Conservation (phyloP, 30 jellyfish, hydroid and myxozoan species). For the Mastigias papua region DNA sequence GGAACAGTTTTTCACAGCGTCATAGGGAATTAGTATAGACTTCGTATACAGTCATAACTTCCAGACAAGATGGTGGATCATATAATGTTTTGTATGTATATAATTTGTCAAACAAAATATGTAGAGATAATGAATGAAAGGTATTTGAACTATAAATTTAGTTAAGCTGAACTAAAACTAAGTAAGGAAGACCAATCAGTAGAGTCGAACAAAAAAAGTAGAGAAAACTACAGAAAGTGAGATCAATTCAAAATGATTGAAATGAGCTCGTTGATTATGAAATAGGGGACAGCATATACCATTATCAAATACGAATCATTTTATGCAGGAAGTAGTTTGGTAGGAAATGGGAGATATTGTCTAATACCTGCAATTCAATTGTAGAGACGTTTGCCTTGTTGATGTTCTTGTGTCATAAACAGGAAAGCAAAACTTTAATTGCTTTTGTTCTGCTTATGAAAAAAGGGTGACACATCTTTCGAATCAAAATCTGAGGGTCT, state of each 20-base stretch:
- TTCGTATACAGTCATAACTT: too few relatives aligned
- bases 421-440: not conserved
- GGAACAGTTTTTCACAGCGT: too few relatives aligned
- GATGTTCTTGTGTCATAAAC: not conserved
- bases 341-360: not conserved
- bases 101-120: too few relatives aligned
- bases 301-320: not conserved
- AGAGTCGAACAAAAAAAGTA: not conserved
- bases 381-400: not conserved
- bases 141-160: not conserved
- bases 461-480: not conserved
- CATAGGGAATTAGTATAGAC: too few relatives aligned
- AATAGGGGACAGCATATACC: not conserved
- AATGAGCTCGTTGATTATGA: not conserved
- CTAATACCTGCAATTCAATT: not conserved
- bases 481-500: not conserved
- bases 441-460: not conserved
- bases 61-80: too few relatives aligned
- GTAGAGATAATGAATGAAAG: too few relatives aligned
- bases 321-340: not conserved
- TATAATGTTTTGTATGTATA: too few relatives aligned
- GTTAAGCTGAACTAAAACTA: not conserved
- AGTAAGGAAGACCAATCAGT: not conserved
- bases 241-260: not conserved
- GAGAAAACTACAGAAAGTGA: not conserved